Evolutionary conservation across 2,888 invertebrate genomes (phyloP), one percentile per base, ranked within the genome.

Genomic region (Amphipyra berbera): DNA sequence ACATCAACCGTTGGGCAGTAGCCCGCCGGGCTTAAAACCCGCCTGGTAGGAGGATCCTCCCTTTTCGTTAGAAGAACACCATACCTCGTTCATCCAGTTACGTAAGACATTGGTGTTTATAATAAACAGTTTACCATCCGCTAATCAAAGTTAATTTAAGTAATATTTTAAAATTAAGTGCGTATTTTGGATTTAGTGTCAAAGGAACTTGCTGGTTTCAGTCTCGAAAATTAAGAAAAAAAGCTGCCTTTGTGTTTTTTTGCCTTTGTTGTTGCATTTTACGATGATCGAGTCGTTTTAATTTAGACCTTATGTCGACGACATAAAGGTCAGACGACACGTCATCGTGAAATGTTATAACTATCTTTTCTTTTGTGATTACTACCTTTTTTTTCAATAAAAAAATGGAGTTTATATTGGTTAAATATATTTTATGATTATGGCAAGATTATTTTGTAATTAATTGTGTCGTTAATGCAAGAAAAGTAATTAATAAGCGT

Each of bases 121-220:
- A 78, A 52, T 55, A 62, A 58, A 15, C 15, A 44, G n/a, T 42
- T 14, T 21, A 71, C 55, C 35, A 50, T 9, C 38, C 40, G 57
- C 60, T 71, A 68, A 71, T 50, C 35, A 78, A 78, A n/a, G 30
- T 61, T 40, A 66, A 56, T 33, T 41, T 68, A 61, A 57, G 38
- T 63, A 66, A 52, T 61, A 44, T 40, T 66, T 70, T 68, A 40
- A 38, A 68, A 61, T 68, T 66, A 78, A 61, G 76, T 78, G 79
- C 61, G 15, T 40, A 45, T 59, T 68, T 75, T 72, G 68, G 52
- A 61, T 78, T 72, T 12, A 33, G 60, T 72, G 54, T 60, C 10
- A 75, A 74, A 76, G 65, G 72, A 76, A 78, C 76, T 78, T 56
- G 45, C 37, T 50, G 61, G 6, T 33, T 21, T 76, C 79, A 78